Evolutionary conservation across 2,113 vertebrate species (phyloP), one percentile per base, ranked within the genome.

Genomic region (Sebastes fasciatus): DNA sequence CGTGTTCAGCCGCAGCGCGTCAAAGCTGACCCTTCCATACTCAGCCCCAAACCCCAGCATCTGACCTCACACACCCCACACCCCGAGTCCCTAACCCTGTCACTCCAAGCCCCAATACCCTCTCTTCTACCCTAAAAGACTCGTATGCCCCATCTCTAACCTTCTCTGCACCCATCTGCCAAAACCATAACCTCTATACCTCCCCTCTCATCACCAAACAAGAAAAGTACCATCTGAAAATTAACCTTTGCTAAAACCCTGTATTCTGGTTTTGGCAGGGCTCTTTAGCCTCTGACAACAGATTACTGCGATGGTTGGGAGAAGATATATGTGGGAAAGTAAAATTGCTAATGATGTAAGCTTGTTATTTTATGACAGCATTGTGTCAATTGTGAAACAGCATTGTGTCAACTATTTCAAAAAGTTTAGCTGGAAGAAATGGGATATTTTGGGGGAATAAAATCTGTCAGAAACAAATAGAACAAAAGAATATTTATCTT

Each of bases 61-160:
- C 78, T 94, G 94, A 95, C 93, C 93, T 74, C 74, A 34, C 83
- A 74, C 88, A 86, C 88, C 86, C 92, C 82, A 88, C 88, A 93
- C 86, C 92, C 91, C 14, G n/a, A 88, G 90, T 86, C 91, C 84
- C 94, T 94, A 93, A 95, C 93, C 94, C 88, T 94, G 94, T 94
- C 94, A 94, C 93, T 94, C 94, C 89, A 94, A 93, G 86, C 74
- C 81, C 92, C 77, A 92, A 93, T 88, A 89, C 78, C 79, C 83
- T 83, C 86, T 85, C 83, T 81, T 23, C 79, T 71, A 23, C 34
- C 80, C 89, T 83, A 92, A 93, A 93, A 89, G 92, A 71, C 86
- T 86, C 49, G 0, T 51, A 70, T 86, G 88, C 84, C 88, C 88
- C 58, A 66, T 79, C 85, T 61, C 86, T 92, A 91, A 93, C 92